phyloP scores from a whole-genome alignment of 1,140 invertebrate species.

The Asobara japonica region DNA sequence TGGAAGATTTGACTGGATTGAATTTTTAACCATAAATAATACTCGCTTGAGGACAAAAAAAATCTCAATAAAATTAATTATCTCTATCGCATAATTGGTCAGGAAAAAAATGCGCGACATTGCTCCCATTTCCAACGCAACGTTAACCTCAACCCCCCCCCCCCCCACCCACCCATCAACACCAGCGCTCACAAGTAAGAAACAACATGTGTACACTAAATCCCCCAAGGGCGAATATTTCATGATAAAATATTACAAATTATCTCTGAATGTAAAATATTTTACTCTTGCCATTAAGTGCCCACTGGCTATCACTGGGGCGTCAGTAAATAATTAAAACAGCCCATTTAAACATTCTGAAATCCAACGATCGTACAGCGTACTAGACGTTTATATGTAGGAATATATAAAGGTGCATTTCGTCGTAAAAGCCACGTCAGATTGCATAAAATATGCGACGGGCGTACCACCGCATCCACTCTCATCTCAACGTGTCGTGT shows the following conservation, averaged over 20 bases:
- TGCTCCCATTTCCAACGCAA: too few relatives aligned
- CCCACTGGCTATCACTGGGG: background rate
- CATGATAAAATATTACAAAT: background rate
- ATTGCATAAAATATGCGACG: slow-evolving; percentile 26
- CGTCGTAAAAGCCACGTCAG: slow-evolving; percentile 19
- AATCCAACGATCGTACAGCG: background rate
- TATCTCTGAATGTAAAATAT: background rate
- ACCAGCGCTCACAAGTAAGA: too few relatives aligned
- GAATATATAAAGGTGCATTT: slow-evolving; percentile 14
- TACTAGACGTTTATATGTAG: background rate
- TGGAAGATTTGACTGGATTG: too few relatives aligned
- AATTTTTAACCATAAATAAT: too few relatives aligned
- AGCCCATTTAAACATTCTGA: slow-evolving; percentile 2
- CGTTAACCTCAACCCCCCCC: too few relatives aligned
- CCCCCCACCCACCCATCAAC: too few relatives aligned
- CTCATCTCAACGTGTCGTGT: slow-evolving; percentile 19
- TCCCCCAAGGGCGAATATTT: background rate
- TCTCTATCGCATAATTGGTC: too few relatives aligned
- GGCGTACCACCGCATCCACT: background rate
- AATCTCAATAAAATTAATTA: too few relatives aligned
- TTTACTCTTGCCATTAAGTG: background rate
- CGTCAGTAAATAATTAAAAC: slow-evolving; percentile 12
- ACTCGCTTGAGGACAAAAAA: too few relatives aligned
- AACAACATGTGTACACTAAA: background rate
- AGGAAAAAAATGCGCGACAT: too few relatives aligned